Evolutionary conservation across 2,888 invertebrate species (phyloP).

Genomic region (Stenodema calcarata): DNA sequence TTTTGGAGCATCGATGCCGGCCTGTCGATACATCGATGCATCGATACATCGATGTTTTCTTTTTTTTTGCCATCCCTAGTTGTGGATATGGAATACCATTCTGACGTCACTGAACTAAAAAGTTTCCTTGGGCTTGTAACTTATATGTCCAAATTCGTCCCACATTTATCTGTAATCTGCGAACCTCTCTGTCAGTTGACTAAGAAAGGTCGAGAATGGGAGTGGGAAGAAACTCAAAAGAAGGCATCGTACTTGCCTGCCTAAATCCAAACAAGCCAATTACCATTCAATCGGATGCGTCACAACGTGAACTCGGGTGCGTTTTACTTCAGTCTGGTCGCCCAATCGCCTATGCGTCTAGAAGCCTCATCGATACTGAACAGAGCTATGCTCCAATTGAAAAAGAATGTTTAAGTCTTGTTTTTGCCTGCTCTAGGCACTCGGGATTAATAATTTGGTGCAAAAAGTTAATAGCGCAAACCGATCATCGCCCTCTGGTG

Average conservation of each 20-base stretch:
- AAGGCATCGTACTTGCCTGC: not conserved
- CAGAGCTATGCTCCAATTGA: no score
- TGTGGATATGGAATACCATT: not conserved
- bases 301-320: not conserved
- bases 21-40: no score
- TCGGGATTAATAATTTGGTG: no score
- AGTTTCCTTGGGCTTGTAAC: no score
- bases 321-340: not conserved
- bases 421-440: no score
- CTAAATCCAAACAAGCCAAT: not conserved
- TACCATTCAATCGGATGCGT: not conserved
- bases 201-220: not conserved
- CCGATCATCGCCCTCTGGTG: no score
- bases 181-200: not conserved
- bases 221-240: not conserved
- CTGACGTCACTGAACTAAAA: not conserved
- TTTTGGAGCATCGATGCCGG: no score
- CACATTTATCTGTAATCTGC: not conserved
- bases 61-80: no score
- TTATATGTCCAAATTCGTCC: conserved; percentile 1
- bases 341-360: not conserved
- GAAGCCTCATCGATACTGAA: no score
- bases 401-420: no score
- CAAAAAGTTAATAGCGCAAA: no score
- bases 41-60: no score